These are phyloP conservation scores for Synergus gifuensis DNA, from an alignment of 2,888 invertebrate genomes.

Conservation along the genomic window DNA sequence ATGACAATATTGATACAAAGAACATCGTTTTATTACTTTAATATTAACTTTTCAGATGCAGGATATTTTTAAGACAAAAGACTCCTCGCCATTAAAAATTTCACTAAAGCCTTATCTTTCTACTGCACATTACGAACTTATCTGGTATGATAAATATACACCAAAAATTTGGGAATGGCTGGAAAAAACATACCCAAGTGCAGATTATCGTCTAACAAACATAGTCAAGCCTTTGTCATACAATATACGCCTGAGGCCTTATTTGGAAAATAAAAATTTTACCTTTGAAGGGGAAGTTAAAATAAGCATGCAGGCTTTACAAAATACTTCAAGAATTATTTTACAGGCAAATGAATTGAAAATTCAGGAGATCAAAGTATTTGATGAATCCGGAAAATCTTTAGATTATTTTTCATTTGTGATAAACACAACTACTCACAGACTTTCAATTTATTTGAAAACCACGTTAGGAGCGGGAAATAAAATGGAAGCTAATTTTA, in stretches of 20 bases:
- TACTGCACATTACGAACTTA: neutral
- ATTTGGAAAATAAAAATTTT: conserved; percentile 77
- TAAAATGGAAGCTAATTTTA: conserved; percentile 79
- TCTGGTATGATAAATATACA: conserved; percentile 26
- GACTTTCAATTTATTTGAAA: conserved; percentile 78
- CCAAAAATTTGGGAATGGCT: conserved; percentile 43
- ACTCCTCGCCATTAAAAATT: neutral
- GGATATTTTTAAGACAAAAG: neutral
- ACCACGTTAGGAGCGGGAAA: conserved; percentile 68
- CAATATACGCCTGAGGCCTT: conserved; percentile 78
- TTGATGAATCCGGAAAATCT: neutral
- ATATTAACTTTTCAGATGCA: neutral
- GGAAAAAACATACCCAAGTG: conserved; percentile 27
- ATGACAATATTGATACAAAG: neutral
- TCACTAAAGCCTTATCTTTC: neutral
- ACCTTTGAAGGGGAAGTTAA: conserved; percentile 78
- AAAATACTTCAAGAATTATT: conserved; percentile 73
- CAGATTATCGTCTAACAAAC: conserved; percentile 79
- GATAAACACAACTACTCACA: conserved; percentile 77
- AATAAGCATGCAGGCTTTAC: conserved; percentile 75
- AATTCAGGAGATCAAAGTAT: conserved; percentile 61
- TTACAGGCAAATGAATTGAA: conserved; percentile 78
- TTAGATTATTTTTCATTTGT: conserved; percentile 13
- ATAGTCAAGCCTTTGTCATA: conserved; percentile 78
- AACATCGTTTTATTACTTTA: conserved; percentile 5